Evolutionary conservation across 2,888 invertebrate species (phyloP).

Genomic region (Malachius bipustulatus): DNA sequence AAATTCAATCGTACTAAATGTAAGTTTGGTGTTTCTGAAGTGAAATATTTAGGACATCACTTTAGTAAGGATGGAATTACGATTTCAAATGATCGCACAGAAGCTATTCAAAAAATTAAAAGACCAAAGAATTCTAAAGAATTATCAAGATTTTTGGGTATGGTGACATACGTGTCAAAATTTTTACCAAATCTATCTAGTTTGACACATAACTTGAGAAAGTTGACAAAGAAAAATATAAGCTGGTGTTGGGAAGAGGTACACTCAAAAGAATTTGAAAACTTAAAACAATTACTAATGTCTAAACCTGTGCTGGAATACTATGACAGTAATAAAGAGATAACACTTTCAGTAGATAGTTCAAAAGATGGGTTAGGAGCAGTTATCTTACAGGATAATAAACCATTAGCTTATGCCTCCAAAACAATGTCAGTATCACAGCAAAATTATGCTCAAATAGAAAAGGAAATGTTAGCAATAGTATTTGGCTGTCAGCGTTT

Average conservation of each 20-base stretch:
- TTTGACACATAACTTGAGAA: constrained; percentile 3
- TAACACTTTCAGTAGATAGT: constrained; percentile 5
- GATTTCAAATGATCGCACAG: constrained; percentile 9
- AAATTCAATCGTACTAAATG: constrained; percentile 18
- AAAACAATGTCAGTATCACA: constrained; percentile 7
- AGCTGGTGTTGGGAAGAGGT: constrained; percentile 9
- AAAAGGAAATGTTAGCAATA: constrained; percentile 7
- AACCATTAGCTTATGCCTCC: constrained; percentile 5
- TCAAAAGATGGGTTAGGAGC: constrained; percentile 3
- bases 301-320: constrained; percentile 3
- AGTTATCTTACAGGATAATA: constrained; percentile 4
- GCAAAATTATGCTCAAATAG: constrained; percentile 9
- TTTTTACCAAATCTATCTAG: constrained; percentile 12
- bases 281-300: constrained; percentile 3
- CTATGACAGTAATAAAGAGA: no score
- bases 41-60: constrained; percentile 18
- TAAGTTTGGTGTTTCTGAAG: constrained; percentile 13
- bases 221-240: constrained; percentile 10
- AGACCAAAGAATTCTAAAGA: constrained; percentile 14
- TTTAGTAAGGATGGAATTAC: constrained; percentile 15
- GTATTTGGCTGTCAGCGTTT: constrained; percentile 7
- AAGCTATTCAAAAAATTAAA: constrained; percentile 13
- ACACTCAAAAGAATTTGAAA: constrained; percentile 8
- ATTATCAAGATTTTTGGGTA: constrained; percentile 14
- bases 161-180: constrained; percentile 12